A percentile compares a stretch with the other conserved stretches of the same genome.
These are phyloP conservation scores for Erebia aethiops DNA, from an alignment of 2,888 invertebrate species.

Conservation along the genomic window DNA sequence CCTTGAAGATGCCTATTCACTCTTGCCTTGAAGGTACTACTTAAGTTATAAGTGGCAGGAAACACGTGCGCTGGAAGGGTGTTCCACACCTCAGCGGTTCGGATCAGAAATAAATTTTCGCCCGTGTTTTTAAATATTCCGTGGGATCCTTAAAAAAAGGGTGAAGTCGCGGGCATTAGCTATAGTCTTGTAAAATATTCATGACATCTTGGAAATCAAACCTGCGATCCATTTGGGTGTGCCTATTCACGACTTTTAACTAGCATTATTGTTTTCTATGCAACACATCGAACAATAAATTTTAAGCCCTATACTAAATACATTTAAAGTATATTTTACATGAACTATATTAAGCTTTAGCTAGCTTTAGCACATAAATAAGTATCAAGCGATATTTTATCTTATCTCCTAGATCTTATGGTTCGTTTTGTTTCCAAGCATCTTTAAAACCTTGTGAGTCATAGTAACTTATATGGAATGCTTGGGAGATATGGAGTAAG, in stretches of 20 bases:
- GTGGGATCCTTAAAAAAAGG: no score
- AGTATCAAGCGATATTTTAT: background rate
- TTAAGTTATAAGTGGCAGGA: no score
- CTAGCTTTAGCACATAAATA: background rate
- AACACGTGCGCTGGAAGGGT: no score
- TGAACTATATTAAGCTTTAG: background rate
- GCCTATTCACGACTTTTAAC: constrained; percentile 12
- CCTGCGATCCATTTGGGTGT: constrained; percentile 3
- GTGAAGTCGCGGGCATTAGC: no score
- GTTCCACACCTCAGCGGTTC: no score
- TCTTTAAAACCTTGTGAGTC: constrained; percentile 5
- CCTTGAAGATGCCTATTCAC: no score
- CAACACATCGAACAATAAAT: background rate
- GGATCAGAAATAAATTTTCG: no score
- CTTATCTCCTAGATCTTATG: background rate
- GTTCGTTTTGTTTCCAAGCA: background rate
- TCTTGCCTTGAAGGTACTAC: no score
- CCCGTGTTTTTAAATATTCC: no score
- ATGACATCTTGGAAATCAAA: background rate
- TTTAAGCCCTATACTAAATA: background rate
- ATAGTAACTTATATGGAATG: constrained; percentile 22
- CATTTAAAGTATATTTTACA: background rate
- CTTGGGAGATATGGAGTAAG: background rate
- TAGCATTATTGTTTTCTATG: background rate
- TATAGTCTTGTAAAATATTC: background rate